These are phyloP conservation scores for Selenia dentaria DNA, from an alignment of 2,888 invertebrate genomes.

Conservation along the genomic window DNA sequence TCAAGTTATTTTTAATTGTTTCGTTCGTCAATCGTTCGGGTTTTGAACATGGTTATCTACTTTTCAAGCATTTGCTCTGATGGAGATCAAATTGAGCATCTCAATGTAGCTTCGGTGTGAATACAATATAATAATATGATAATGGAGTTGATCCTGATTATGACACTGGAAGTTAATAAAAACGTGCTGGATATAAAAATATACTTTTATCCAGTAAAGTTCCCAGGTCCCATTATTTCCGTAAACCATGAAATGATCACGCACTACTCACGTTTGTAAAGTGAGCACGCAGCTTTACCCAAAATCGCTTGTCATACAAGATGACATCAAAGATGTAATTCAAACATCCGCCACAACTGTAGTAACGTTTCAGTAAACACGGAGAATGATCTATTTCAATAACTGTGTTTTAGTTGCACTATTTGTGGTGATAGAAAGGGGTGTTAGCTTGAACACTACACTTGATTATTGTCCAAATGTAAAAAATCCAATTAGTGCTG, in stretches of 20 bases:
- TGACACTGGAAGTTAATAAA: no score
- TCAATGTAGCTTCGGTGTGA: no score
- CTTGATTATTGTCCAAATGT: constrained; percentile 45
- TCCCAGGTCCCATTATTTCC: no score
- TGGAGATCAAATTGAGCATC: no score
- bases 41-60: no score
- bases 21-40: no score
- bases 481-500: constrained; percentile 37
- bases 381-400: constrained; percentile 21
- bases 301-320: constrained; percentile 7
- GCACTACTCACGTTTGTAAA: constrained; percentile 1
- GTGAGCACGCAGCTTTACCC: constrained; percentile 3
- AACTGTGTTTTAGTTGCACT: constrained; percentile 19
- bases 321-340: constrained; percentile 3
- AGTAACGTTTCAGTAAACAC: constrained; percentile 9
- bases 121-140: no score
- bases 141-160: no score
- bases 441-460: constrained; percentile 10
- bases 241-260: constrained; percentile 1
- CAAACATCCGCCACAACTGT: not conserved
- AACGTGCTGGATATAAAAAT: no score
- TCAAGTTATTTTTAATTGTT: no score
- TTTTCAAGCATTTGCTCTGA: no score
- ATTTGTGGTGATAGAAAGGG: constrained; percentile 10
- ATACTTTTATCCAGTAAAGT: no score